Evolutionary conservation across 2,888 invertebrate species (phyloP), one percentile per base, ranked within the genome.

Genomic region (Doris montereyensis): DNA sequence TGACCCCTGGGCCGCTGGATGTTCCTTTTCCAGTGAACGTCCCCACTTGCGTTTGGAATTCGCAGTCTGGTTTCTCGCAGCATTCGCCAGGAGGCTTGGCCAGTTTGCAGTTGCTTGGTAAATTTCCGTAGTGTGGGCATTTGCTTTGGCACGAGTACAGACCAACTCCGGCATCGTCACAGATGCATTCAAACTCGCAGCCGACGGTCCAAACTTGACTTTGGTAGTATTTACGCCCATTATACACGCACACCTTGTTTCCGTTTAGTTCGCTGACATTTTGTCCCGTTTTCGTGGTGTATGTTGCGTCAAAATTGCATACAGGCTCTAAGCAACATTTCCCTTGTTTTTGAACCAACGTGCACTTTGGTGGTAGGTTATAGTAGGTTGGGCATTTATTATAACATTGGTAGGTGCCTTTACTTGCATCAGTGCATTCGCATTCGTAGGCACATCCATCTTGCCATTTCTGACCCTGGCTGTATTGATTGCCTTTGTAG

Each of bases 391-490:
- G 87, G 52, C 88, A 88, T 81, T 81, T 84, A 81, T 84, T 85
- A 76, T 82, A 84, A 60, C 85, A 85, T 57, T 83, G 82, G 83
- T 85, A 85, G 13, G 74, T 26, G 26, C 85, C 85, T 8, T 58
- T 72, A 17, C 68, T 72, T 24, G 86, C 86, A 79, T 87, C 85
- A 60, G 84, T 84, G 80, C 88, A 88, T 8, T 85, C 84, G 78
- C 88, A 88, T 70, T 85, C 84, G 72, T 87, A 87, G 8, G 84
- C 82, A 81, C 88, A 88, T 5, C 87, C 88, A 76, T 87, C 87
- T n/a, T 80, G 68, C 88, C 88, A 88, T 4, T 81, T 85, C 77
- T 86, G 81, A 28, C 87, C 87, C 72, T 87, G 87, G 26, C 30
- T 71, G 80, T 87, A 87, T 28, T 82, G 79, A 60, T 85, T 84